These are phyloP conservation scores for Leptobrachium leishanense DNA, from an alignment of 2,113 vertebrate species.

Conservation along the genomic window DNA sequence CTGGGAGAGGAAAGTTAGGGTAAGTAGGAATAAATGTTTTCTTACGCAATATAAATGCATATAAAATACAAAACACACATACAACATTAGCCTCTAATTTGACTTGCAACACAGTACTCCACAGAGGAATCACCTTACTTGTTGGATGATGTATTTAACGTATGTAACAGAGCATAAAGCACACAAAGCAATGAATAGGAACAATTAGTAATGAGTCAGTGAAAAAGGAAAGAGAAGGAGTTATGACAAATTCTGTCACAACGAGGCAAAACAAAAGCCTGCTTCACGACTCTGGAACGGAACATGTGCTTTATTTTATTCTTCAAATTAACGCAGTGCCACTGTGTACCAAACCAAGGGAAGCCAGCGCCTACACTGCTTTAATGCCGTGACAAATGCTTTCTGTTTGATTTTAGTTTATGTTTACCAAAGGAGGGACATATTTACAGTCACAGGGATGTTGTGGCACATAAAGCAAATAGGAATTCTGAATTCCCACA, in stretches of 20 bases:
- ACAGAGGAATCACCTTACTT: too few species aligned
- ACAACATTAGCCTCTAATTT: too few species aligned
- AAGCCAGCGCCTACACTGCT: constrained; percentile 1
- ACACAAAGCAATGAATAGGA: neutral
- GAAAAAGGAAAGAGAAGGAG: constrained; percentile 21
- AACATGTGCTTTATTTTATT: constrained; percentile 26
- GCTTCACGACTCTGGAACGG: constrained; percentile 24
- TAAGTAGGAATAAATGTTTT: too few species aligned
- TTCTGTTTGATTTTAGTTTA: constrained; percentile 19
- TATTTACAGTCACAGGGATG: neutral
- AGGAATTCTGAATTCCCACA: neutral
- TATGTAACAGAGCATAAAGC: constrained; percentile 3
- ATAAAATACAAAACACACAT: too few species aligned
- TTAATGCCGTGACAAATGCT: constrained; percentile 1
- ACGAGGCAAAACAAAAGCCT: constrained; percentile 33
- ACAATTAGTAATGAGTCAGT: constrained; percentile 15
- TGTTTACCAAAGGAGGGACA: constrained; percentile 6
- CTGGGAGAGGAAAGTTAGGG: too few species aligned
- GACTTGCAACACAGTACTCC: too few species aligned
- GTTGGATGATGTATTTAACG: neutral
- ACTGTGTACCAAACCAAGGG: constrained; percentile 36
- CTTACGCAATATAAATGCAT: too few species aligned
- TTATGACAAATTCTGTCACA: constrained; percentile 36
- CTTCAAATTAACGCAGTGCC: constrained; percentile 7
- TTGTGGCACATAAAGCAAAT: neutral